A percentile compares a stretch with the other conserved stretches of the same genome.
Conservation (phyloP, 92 coral and sea anemone species). For the Pocillopora meandrina region DNA sequence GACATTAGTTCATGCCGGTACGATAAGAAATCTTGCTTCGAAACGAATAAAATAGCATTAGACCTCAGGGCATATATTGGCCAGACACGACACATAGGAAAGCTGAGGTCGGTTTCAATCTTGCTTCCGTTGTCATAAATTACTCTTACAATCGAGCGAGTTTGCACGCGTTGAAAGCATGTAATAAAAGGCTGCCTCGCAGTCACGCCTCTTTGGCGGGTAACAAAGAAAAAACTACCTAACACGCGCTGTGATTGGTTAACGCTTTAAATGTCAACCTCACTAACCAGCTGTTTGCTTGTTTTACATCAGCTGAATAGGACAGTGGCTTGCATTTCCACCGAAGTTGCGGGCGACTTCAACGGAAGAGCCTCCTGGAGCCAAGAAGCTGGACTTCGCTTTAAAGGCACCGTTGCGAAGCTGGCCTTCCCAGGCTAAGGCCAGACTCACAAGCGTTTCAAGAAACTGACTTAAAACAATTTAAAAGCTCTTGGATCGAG, state of each 20-base stretch:
- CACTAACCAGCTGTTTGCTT: slow-evolving; percentile 81
- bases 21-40: neutral
- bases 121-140: slow-evolving; percentile 20
- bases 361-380: slow-evolving; percentile 39
- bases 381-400: slow-evolving; percentile 84
- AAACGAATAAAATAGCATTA: neutral
- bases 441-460: neutral
- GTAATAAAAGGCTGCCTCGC: slow-evolving; percentile 47
- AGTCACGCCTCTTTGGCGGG: slow-evolving; percentile 86
- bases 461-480: neutral
- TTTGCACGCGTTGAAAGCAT: slow-evolving; percentile 64
- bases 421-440: slow-evolving; percentile 46
- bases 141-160: slow-evolving; percentile 14
- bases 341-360: slow-evolving; percentile 97
- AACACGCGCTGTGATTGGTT: slow-evolving; percentile 77
- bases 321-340: slow-evolving; percentile 62
- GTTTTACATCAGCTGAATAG: slow-evolving; percentile 70
- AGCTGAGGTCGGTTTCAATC: neutral
- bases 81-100: neutral
- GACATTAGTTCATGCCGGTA: slow-evolving; percentile 40
- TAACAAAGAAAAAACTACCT: slow-evolving; percentile 69
- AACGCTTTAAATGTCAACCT: slow-evolving; percentile 69
- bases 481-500: slow-evolving; percentile 46
- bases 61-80: neutral
- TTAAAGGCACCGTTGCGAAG: slow-evolving; percentile 30